Evolutionary conservation across 1,140 invertebrate species (phyloP).

Genomic region (Aphis gossypii): DNA sequence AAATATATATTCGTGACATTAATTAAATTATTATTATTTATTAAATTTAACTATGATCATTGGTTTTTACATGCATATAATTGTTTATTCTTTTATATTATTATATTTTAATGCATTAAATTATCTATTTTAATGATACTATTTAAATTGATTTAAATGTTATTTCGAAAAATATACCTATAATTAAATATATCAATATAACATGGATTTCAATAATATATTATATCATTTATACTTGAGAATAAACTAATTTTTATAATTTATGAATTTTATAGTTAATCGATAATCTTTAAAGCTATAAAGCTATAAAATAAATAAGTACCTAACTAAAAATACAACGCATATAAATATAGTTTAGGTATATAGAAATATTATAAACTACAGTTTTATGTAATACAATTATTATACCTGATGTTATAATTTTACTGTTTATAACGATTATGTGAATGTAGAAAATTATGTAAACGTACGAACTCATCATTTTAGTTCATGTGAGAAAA

Average conservation of each 20-base stretch:
- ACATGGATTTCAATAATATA: background rate
- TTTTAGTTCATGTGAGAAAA: conserved; percentile 3
- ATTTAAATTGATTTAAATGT: background rate
- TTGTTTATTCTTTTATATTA: too few relatives aligned
- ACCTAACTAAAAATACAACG: background rate
- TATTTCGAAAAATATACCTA: background rate
- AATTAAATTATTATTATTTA: too few relatives aligned
- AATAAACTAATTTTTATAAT: background rate
- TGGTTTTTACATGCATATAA: background rate
- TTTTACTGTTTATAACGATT: background rate
- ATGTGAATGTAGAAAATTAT: background rate
- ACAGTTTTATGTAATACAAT: background rate
- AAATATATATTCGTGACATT: too few relatives aligned
- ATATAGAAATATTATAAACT: background rate
- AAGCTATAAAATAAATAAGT: background rate
- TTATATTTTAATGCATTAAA: too few relatives aligned
- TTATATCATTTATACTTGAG: background rate
- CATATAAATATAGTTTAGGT: background rate
- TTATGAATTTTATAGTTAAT: background rate
- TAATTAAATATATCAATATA: background rate
- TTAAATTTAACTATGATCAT: background rate
- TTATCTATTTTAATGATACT: too few relatives aligned
- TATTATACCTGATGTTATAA: background rate
- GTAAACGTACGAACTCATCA: background rate
- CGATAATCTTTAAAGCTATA: background rate